Conservation (phyloP, 2,797 vertebrate genomes). For the Tragelaphus oryx region DNA sequence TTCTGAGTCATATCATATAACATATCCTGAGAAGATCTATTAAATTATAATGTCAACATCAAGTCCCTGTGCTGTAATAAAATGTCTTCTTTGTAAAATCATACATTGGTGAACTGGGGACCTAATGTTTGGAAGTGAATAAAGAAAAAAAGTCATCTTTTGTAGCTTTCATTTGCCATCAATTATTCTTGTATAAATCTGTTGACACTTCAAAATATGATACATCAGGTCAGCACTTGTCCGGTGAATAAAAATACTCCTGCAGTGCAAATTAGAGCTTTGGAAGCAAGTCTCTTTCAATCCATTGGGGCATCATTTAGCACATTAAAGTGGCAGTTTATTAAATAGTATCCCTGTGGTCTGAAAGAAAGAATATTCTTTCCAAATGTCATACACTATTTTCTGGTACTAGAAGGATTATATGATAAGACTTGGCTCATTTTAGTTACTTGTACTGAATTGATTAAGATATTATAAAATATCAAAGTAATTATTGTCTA, state of each 20-base stretch:
- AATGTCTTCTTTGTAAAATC: not conserved
- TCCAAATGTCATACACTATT: not conserved
- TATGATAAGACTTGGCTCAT: not conserved
- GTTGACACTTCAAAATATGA: conserved; percentile 31
- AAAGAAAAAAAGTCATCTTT: not conserved
- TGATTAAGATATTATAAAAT: not conserved
- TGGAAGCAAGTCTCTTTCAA: not conserved
- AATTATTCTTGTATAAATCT: conserved; percentile 20
- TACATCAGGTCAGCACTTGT: conserved; percentile 18
- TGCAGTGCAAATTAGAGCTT: conserved; percentile 32
- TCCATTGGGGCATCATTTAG: conserved; percentile 5
- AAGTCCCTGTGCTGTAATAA: conserved; percentile 19
- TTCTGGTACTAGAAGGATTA: not conserved
- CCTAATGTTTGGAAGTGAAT: conserved; percentile 20
- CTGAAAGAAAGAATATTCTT: not conserved
- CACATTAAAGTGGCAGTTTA: conserved; percentile 54
- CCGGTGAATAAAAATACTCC: conserved; percentile 49
- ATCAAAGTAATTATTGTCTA: not conserved
- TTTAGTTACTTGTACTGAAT: not conserved
- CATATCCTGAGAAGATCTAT: not conserved
- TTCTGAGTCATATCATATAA: not conserved
- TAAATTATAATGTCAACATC: conserved; percentile 40
- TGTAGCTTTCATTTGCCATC: conserved; percentile 1
- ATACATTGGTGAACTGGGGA: not conserved
- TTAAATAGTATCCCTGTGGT: conserved; percentile 31